Base-by-base conservation (phyloP, 2,888 invertebrate genomes). In the Caenorhabditis doughertyi region DNA sequence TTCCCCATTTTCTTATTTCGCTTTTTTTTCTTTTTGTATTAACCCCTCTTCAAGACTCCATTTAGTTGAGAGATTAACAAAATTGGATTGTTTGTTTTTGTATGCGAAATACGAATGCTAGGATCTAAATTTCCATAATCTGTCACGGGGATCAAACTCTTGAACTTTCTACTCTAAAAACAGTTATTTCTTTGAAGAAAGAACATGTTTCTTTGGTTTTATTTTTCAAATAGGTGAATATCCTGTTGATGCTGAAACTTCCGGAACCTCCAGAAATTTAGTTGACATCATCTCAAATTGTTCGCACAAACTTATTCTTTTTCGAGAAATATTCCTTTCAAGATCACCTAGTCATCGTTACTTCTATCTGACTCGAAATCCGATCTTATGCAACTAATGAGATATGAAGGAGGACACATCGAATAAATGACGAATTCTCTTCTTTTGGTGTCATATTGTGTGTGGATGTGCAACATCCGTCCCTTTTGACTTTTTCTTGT, bases 361-460 rank as follows among this genome's bases (percentile, higher is more conserved):
- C 11, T 71, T 21, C 16, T 42, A 42, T 55, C n/a, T 29, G 64
- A 44, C 53, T 13, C 51, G 73, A 64, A 73, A 73, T 73, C 29
- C 44, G 73, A 73, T 27, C 7, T 64, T 29, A 27, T 62, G 42
- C 51, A 64, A 18, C 73, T 73, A 73, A 73, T 73, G 73, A 73
- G 64, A 73, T 42, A 23, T 21, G 29, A 51, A 16, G 18, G 42
- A 23, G 27, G 42, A 49, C 47, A 47, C 47, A 18, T 49, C 18
- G 16, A 49, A 49, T 27, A 39, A 49, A 64, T 73, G 73, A 73
- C 73, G 64, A 73, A 73, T 73, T 47, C 47, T n/a, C n/a, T 55
- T 23, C n/a, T 29, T 39, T 53, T 64, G 62, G 73, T 73, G 62
- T 73, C 73, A 64, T 73, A 42, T 73, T 73, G 62, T 64, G 44